Evolutionary conservation across 1,140 invertebrate genomes (phyloP), one percentile per base, ranked within the genome.

Genomic region (Bradynema listronoti): DNA sequence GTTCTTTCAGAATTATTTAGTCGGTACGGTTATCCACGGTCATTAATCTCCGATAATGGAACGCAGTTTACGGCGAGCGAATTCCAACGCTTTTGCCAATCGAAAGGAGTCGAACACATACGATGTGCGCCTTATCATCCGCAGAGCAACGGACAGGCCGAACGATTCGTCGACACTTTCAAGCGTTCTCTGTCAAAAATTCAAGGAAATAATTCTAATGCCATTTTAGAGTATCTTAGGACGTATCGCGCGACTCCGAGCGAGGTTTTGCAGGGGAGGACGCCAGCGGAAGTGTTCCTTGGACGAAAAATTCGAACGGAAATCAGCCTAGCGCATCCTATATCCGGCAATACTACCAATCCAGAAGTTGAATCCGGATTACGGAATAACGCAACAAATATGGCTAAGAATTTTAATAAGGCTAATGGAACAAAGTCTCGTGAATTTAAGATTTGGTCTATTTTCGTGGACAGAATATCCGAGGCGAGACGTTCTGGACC

Each of bases 221-320:
- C 36, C 30, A 43, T 56, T 51, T 24, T 25, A 16, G 42, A 56
- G 33, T 56, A 27, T n/a, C 29, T 56, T 4, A 32, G 39, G 22
- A 22, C 54, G 0, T 56, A 56, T 51, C 30, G 54, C 24, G 16
- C 51, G 2, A 56, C 54, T 51, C 54, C 54, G 3, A 56, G 3
- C 29, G 19, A 19, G 27, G 33, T 43, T 2, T 14, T 56, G 19
- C 39, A 56, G 19, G 41, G 24, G 11, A 45, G 14, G 1, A 14
- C 54, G n/a, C 54, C 54, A 16, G 53, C 54, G 11, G 54, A 56
- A 56, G 14, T 58, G 5, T 56, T 56, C 36, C 36, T 56, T 34
- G 54, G 54, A 11, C 7, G 54, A n/a, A 14, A 25, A 3, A 6
- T 56, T 1, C 54, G 54, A 19, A 56, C 52, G 24, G 14, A 34